Base-by-base conservation (phyloP, 2,888 invertebrate genomes). In the Pteria penguin region DNA sequence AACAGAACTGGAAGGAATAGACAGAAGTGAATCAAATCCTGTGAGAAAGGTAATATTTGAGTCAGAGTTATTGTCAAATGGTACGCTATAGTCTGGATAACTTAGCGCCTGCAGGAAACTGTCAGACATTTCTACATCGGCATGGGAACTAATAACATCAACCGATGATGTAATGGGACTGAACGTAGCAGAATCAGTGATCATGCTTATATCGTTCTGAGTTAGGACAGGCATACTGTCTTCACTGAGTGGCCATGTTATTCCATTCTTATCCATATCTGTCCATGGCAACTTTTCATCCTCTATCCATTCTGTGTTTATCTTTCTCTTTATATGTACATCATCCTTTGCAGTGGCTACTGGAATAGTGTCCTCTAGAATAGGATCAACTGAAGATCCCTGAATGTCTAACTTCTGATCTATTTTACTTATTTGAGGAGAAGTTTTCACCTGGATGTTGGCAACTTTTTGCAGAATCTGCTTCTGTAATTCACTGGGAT, bases 401-500 rank as follows among this genome's bases (percentile, higher is more conserved):
- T 36, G 5, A 5, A 11, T 5, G 14, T 5, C 45, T 14, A 11
- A 11, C 8, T 11, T 11, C 5, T 36, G 8, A 5, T 36, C 45
- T 5, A 11, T 14, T 36, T 36, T 36, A n/a, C n/a, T n/a, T n/a
- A n/a, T n/a, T 11, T 11, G 45, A 36, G 5, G 14, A 11, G 45
- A 36, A 14, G 14, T 36, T 5, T 36, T 5, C 8, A 36, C 45
- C 8, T 36, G 5, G 26, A 76, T 76, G 4, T 72, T 75, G 24
- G 32, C 27, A 8, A 66, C 22, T 26, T 69, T 76, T 32, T 79
- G 60, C 11, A 72, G 32, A 1, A 85, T 83, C 61, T 88, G 85
- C 8, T 78, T 61, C 2, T 81, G 75, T 8, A 88, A 69, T 4
- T 77, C 66, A n/a, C 80, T 80, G 1, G 88, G 88, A 36, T 77